Percentiles rank a stretch among this genome's conserved stretches.
Conservation (phyloP, 2,888 invertebrate genomes). For the Scaptomyza parva region DNA sequence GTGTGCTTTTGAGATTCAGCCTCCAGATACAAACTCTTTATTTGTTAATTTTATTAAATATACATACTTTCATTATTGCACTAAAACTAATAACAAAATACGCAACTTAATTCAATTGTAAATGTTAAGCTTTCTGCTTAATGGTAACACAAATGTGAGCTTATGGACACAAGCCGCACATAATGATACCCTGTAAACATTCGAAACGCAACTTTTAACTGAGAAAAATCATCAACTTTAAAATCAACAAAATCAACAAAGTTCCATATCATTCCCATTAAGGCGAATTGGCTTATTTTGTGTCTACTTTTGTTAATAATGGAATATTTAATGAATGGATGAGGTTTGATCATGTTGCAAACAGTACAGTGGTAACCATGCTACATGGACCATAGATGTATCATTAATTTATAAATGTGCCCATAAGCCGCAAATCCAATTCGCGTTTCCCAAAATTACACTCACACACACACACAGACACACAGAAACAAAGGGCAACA, state of each 20-base stretch:
- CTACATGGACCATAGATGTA: conserved; percentile 49
- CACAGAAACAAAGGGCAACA: neutral
- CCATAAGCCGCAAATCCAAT: conserved; percentile 76
- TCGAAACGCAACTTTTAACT: no score
- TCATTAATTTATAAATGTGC: conserved; percentile 78
- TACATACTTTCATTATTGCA: no score
- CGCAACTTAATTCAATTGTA: no score
- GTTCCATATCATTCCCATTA: no score
- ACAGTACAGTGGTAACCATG: conserved; percentile 4
- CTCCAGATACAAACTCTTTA: no score
- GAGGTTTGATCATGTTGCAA: conserved; percentile 18
- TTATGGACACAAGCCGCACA: no score
- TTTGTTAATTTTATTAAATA: no score
- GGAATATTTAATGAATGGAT: conserved; percentile 74
- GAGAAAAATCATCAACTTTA: neutral
- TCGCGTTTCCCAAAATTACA: conserved; percentile 54
- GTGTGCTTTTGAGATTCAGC: no score
- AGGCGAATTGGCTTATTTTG: neutral
- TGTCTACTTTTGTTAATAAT: conserved; percentile 38
- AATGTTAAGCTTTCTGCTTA: no score
- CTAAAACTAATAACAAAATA: no score
- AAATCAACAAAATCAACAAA: neutral
- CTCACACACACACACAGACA: neutral
- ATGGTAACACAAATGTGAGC: no score
- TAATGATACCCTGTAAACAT: no score